Evolutionary conservation across 2,888 invertebrate genomes (phyloP).

Genomic region (Molorchus minor): DNA sequence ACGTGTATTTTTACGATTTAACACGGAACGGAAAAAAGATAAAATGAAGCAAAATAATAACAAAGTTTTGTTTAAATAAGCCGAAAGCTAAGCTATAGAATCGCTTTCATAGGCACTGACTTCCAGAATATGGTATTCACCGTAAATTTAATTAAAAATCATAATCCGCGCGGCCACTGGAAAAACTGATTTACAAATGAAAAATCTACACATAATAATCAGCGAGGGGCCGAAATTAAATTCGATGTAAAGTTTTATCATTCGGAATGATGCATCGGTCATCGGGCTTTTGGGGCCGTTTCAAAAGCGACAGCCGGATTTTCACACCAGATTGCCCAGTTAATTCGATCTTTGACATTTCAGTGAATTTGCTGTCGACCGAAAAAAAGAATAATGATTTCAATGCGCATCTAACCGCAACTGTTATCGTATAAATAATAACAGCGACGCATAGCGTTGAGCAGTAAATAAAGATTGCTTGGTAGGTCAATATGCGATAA

Average conservation of each 20-base stretch:
- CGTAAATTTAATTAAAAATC: conserved; percentile 13
- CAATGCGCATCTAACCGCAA: neutral
- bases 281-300: conserved; percentile 31
- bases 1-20: no score
- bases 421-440: neutral
- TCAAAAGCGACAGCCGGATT: conserved; percentile 38
- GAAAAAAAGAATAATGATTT: neutral
- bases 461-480: no score
- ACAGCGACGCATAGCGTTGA: no score
- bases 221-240: conserved; percentile 28
- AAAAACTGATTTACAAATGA: conserved; percentile 6
- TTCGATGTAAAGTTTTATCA: conserved; percentile 36
- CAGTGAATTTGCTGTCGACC: conserved; percentile 33
- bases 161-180: neutral
- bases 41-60: no score
- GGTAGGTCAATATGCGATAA: no score
- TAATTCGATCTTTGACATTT: conserved; percentile 46
- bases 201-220: neutral
- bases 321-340: conserved; percentile 44
- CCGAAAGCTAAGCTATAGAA: no score
- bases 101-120: no score
- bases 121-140: no score
- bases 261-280: conserved; percentile 34
- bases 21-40: no score
- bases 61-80: no score